phyloP scores from a whole-genome alignment of 2,888 invertebrate species.

The Cheilosia scutellata region DNA sequence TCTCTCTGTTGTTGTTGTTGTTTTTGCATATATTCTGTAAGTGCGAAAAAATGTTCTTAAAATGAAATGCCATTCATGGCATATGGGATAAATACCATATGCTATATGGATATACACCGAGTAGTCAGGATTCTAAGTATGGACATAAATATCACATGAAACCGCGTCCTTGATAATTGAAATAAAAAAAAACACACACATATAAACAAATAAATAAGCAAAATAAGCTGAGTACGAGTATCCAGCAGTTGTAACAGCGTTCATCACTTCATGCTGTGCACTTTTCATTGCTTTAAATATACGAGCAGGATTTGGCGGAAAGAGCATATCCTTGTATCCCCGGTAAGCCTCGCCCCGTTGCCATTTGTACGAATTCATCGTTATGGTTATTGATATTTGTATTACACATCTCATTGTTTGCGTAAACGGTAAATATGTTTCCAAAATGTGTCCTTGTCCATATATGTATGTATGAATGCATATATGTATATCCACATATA shows the following conservation, averaged over 20 bases:
- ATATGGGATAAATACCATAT: slow-evolving; percentile 12
- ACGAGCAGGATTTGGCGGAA: not conserved
- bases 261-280: slow-evolving; percentile 44
- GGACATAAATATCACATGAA: slow-evolving; percentile 57
- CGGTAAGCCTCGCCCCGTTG: slow-evolving; percentile 22
- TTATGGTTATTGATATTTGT: slow-evolving; percentile 72
- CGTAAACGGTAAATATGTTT: slow-evolving; percentile 57
- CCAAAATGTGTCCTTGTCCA: slow-evolving; percentile 8
- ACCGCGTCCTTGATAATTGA: slow-evolving; percentile 62
- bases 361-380: slow-evolving; percentile 53
- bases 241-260: slow-evolving; percentile 39
- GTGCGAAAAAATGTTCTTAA: slow-evolving; percentile 42
- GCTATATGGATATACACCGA: slow-evolving; percentile 10
- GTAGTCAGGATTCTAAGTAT: not conserved
- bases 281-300: slow-evolving; percentile 37
- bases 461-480: not conserved
- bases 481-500: slow-evolving; percentile 11
- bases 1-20: not conserved
- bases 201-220: slow-evolving; percentile 18
- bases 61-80: slow-evolving; percentile 37
- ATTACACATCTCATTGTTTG: slow-evolving; percentile 62
- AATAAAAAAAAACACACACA: slow-evolving; percentile 25
- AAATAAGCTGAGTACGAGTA: not conserved
- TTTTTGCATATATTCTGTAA: slow-evolving; percentile 1
- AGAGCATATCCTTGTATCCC: slow-evolving; percentile 25